Evolutionary conservation across 2,888 invertebrate species (phyloP).

Genomic region (Automeris io): DNA sequence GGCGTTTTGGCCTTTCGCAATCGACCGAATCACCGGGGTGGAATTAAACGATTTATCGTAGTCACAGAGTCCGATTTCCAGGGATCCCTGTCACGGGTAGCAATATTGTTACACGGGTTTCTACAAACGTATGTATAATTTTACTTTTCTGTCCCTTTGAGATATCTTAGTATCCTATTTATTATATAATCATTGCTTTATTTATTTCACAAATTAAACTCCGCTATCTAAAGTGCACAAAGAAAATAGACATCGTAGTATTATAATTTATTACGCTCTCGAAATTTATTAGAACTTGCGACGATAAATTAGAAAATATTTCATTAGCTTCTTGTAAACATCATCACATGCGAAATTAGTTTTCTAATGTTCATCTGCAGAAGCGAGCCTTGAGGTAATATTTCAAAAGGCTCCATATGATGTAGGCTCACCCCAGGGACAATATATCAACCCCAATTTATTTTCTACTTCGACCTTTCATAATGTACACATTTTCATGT

Average conservation of each 20-base stretch:
- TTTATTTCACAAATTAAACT: too few species aligned
- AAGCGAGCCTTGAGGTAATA: slow-evolving; percentile 27
- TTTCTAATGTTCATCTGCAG: slow-evolving; percentile 14
- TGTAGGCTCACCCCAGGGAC: slow-evolving; percentile 41
- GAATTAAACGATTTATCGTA: slow-evolving; percentile 73
- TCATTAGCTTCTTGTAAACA: slow-evolving; percentile 1
- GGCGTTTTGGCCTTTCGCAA: slow-evolving; percentile 58
- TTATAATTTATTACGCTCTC: not conserved
- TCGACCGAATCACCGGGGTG: slow-evolving; percentile 61
- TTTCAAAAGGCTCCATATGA: slow-evolving; percentile 47
- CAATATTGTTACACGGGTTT: slow-evolving; percentile 40
- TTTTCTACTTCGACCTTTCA: slow-evolving; percentile 50
- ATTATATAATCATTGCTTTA: not conserved
- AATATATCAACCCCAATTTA: slow-evolving; percentile 60
- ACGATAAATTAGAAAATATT: not conserved
- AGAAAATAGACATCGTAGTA: not conserved
- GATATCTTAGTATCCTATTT: slow-evolving; percentile 3
- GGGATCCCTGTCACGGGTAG: slow-evolving; percentile 44
- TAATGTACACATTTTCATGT: slow-evolving; percentile 32
- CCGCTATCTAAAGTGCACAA: too few species aligned
- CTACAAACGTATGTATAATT: slow-evolving; percentile 31
- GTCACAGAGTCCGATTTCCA: slow-evolving; percentile 56
- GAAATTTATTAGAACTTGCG: not conserved
- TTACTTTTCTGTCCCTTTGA: slow-evolving; percentile 23
- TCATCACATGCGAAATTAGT: slow-evolving; percentile 6